Conservation (phyloP, 2,113 vertebrate species). For the Elanoides forficatus region DNA sequence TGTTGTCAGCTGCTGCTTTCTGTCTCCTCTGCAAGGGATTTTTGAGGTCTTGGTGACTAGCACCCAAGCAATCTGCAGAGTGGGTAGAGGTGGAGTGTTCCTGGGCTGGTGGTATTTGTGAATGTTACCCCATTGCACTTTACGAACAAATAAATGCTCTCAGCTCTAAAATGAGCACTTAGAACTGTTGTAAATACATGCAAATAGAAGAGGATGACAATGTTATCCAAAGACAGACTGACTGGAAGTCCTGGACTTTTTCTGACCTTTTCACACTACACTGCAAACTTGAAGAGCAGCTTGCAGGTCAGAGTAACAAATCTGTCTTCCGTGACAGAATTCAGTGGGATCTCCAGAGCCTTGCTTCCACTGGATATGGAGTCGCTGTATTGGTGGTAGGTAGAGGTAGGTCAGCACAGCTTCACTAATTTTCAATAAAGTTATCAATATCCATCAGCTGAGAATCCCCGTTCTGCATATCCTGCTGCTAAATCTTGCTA, state of each 20-base stretch:
- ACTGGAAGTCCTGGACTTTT: not conserved
- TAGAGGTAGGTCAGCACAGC: not conserved
- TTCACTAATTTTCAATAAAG: not conserved
- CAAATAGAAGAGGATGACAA: not conserved
- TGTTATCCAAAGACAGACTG: not conserved
- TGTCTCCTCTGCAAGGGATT: not conserved
- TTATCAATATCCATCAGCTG: not conserved
- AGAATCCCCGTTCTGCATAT: not conserved
- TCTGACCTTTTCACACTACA: not conserved
- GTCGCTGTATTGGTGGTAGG: not conserved
- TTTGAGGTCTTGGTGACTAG: not conserved
- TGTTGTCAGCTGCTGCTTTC: not conserved
- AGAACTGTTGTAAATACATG: not conserved
- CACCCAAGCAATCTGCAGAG: not conserved
- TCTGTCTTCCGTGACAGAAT: not conserved
- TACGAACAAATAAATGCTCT: not conserved
- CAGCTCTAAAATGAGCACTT: not conserved
- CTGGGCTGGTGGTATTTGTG: not conserved
- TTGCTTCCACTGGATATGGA: not conserved
- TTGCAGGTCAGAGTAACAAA: not conserved
- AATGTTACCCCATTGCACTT: not conserved
- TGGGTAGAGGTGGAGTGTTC: not conserved
- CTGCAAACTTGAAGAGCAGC: not conserved
- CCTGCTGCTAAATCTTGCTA: not conserved
- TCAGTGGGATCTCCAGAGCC: not conserved